phyloP scores from a whole-genome alignment of 2,113 vertebrate species.

The Bettongia penicillata region DNA sequence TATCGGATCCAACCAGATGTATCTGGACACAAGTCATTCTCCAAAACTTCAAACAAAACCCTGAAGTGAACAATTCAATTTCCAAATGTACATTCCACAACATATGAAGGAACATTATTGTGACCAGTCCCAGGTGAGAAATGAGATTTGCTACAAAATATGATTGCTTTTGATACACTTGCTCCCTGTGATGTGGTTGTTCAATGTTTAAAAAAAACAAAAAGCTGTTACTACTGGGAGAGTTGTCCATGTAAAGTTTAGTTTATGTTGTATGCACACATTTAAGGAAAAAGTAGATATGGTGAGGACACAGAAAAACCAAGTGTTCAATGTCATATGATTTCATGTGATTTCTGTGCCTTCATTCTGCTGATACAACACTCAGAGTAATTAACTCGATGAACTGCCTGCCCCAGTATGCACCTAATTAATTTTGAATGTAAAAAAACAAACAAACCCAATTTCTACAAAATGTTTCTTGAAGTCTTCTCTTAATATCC shows the following conservation, averaged over 20 bases:
- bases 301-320: conserved; percentile 16
- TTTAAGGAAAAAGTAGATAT: conserved; percentile 49
- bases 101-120: neutral
- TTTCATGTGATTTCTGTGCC: conserved; percentile 3
- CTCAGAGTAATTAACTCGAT: neutral
- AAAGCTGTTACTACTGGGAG: neutral
- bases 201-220: neutral
- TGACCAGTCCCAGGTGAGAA: conserved; percentile 29
- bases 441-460: neutral
- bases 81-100: conserved; percentile 65
- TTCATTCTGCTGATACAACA: neutral
- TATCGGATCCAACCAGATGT: fast-evolving
- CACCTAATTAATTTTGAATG: neutral
- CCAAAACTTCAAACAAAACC: conserved; percentile 43
- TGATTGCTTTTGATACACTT: conserved; percentile 42
- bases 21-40: conserved; percentile 38
- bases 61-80: conserved; percentile 70
- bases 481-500: neutral
- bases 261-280: conserved; percentile 60
- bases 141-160: conserved; percentile 9
- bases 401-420: neutral
- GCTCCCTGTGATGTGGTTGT: conserved; percentile 6
- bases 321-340: conserved; percentile 3
- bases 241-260: conserved; percentile 58
- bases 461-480: neutral